Percentiles rank a stretch among this genome's conserved stretches.
phyloP scores from a whole-genome alignment of 2,888 invertebrate genomes.

The Athalia cordata region DNA sequence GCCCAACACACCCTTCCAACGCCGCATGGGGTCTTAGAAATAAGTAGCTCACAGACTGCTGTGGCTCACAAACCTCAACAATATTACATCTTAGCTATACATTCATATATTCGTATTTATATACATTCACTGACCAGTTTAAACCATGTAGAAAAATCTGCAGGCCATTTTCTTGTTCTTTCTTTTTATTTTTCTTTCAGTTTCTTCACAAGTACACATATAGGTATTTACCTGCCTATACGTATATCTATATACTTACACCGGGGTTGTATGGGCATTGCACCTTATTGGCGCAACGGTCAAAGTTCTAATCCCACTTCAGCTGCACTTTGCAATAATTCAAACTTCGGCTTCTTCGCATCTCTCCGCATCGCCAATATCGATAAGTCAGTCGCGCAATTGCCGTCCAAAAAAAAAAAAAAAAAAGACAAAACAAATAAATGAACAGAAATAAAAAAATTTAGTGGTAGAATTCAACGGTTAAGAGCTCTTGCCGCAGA shows the following conservation, averaged over 20 bases:
- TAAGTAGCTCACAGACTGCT: constrained; percentile 22
- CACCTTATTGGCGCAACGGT: constrained; percentile 51
- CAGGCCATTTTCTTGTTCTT: not conserved
- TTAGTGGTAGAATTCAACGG: not conserved
- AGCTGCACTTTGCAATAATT: constrained; percentile 65
- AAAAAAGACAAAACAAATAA: constrained; percentile 26
- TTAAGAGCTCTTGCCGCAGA: not conserved
- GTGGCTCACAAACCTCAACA: constrained; percentile 40
- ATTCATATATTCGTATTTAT: constrained; percentile 13
- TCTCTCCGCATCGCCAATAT: constrained; percentile 62
- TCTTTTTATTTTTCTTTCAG: too few species aligned
- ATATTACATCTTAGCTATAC: not conserved
- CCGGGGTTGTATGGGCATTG: too few species aligned
- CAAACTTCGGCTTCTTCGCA: constrained; percentile 57
- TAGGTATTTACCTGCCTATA: not conserved
- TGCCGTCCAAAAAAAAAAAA: constrained; percentile 54
- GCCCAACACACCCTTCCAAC: constrained; percentile 48
- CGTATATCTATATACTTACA: not conserved
- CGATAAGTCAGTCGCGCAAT: constrained; percentile 66
- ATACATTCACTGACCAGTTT: constrained; percentile 17
- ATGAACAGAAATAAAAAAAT: not conserved
- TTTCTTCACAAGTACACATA: not conserved
- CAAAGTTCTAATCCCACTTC: constrained; percentile 64
- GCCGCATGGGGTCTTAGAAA: constrained; percentile 54
- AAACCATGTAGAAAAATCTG: not conserved